Base-by-base conservation (phyloP, 1,140 invertebrate species). In the Drosophila nasuta region DNA sequence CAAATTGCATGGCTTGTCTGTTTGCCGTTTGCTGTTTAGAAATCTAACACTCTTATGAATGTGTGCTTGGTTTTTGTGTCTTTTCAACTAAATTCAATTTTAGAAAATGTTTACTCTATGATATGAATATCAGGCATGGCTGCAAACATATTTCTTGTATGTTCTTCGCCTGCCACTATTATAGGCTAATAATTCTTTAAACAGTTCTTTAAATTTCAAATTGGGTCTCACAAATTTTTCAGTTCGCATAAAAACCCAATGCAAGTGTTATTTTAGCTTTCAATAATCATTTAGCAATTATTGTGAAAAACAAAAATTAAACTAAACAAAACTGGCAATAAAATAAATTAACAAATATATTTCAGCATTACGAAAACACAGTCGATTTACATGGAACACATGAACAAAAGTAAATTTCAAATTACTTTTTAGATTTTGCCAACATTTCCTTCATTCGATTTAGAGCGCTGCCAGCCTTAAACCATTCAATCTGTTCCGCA, bases 401-500 rank as follows among this genome's bases (percentile, higher is more conserved):
- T 43, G 1, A 25, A 25, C 3, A 4, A 43, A n/a, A n/a, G 13
- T 20, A 1, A 17, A 13, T 48, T 38, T 38, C 6, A 38, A n/a
- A 48, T 48, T 48, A 17, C 6, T 67, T 28, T 10, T 66, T 57
- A 1, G 10, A 45, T 63, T 11, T 54, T 33, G 95, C 93, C 63
- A 96, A 93, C 90, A 96, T 93, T 91, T 97, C 95, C 93, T 97
- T 97, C 99, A 99, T 99, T 56, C 97, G 95, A 93, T 99, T 99
- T 4, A 99, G 95, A 1, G 99, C 99, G 78, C 98, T 99, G 25
- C 99, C 99, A 7, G 99, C 98, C 86, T 96, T 96, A 94, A 99
- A 99, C 99, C 99, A 99, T 62, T 94, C 93, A 87, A 99, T 99
- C 93, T 99, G 99, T 73, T 96, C 96, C 10, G 98, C 97, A 93